Conservation (phyloP, 2,113 vertebrate species). For the Trochalopteron elliotii region DNA sequence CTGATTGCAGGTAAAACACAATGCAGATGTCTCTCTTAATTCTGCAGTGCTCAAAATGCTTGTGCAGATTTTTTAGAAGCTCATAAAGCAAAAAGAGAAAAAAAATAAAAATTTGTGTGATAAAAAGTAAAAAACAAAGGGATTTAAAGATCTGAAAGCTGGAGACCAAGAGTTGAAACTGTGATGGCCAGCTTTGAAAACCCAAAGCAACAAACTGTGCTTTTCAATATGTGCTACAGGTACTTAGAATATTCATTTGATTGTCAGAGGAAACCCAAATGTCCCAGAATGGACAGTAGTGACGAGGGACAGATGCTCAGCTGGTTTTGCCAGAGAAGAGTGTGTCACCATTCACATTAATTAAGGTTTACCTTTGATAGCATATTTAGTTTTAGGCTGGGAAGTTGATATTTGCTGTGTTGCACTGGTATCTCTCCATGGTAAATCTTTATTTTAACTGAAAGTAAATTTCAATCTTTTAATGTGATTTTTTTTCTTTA, state of each 20-base stretch:
- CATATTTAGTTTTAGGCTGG: neutral
- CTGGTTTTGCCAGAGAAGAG: neutral
- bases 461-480: neutral
- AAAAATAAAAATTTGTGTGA: neutral
- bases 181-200: neutral
- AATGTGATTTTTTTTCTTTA: neutral
- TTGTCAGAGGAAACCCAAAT: neutral
- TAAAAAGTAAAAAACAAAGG: neutral
- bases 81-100: neutral
- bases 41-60: neutral
- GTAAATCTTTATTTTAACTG: neutral
- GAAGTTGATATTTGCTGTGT: neutral
- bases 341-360: neutral
- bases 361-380: neutral
- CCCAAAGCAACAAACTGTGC: neutral
- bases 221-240: neutral
- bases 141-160: neutral
- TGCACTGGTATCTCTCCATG: neutral
- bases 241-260: neutral
- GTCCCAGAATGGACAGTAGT: neutral
- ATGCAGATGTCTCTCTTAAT: neutral
- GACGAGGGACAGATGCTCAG: neutral
- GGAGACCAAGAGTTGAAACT: neutral
- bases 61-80: neutral
- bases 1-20: neutral